A percentile compares a stretch with the other conserved stretches of the same genome.
These are phyloP conservation scores for Capitella teleta DNA, from an alignment of 1,140 invertebrate genomes.

Conservation along the genomic window DNA sequence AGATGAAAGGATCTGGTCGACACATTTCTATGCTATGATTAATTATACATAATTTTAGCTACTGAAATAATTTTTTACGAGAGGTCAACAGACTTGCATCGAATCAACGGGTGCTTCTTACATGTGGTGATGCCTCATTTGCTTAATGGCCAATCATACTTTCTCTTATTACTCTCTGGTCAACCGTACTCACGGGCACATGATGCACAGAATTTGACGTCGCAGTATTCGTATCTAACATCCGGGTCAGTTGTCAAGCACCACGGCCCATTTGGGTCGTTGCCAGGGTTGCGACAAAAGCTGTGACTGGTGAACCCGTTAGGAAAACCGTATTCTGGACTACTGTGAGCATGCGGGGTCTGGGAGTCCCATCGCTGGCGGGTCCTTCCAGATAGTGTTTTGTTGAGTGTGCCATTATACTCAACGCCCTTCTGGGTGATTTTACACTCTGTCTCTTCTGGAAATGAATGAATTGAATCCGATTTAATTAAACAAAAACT, in stretches of 20 bases:
- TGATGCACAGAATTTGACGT: not conserved
- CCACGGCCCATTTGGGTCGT: not conserved
- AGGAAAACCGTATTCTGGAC: conserved; percentile 4
- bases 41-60: too few species aligned
- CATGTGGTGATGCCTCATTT: too few species aligned
- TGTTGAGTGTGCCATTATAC: conserved; percentile 15
- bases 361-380: conserved; percentile 19
- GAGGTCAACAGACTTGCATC: too few species aligned
- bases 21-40: too few species aligned
- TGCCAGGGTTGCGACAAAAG: conserved; percentile 8
- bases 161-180: too few species aligned
- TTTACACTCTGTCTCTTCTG: conserved; percentile 11
- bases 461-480: too few species aligned
- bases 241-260: conserved; percentile 1
- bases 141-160: too few species aligned
- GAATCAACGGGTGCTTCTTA: too few species aligned
- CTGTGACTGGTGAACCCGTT: conserved; percentile 3
- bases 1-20: too few species aligned
- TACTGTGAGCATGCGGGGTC: conserved; percentile 15
- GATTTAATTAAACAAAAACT: too few species aligned
- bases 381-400: conserved; percentile 15
- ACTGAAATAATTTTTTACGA: too few species aligned
- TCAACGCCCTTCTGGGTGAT: not conserved
- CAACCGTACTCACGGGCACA: not conserved
- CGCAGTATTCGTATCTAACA: not conserved